These are phyloP conservation scores for Marronus borbonicus DNA, from an alignment of 2,888 invertebrate genomes.

Conservation along the genomic window DNA sequence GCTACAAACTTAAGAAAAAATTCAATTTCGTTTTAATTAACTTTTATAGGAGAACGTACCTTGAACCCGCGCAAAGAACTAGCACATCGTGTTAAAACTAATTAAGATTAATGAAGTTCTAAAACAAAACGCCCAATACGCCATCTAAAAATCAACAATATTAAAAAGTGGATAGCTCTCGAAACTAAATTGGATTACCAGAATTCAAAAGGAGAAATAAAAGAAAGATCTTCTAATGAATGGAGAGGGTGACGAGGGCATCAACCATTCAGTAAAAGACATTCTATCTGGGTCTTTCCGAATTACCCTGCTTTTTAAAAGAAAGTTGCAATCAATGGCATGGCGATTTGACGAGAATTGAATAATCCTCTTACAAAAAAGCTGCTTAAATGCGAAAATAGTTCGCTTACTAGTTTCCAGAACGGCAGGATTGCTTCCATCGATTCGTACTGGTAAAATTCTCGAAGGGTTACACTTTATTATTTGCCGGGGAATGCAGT, in stretches of 20 bases:
- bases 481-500: neutral
- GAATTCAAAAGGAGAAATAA: neutral
- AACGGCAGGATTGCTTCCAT: neutral
- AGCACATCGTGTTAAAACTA: neutral
- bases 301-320: neutral
- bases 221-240: neutral
- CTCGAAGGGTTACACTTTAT: neutral
- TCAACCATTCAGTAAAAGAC: neutral
- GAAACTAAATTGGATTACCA: conserved; percentile 6
- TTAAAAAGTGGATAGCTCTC: conserved; percentile 2
- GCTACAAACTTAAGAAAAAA: neutral
- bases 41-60: neutral
- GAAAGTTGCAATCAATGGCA: neutral
- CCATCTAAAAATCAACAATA: conserved; percentile 1
- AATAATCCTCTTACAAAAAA: neutral
- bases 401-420: neutral
- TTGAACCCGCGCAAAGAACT: neutral
- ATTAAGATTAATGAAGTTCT: neutral
- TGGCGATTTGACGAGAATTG: neutral
- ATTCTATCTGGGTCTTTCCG: neutral
- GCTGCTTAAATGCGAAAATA: neutral
- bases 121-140: neutral
- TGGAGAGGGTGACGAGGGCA: no score
- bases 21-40: neutral
- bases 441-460: neutral